Evolutionary conservation across 1,140 invertebrate species (phyloP).

Genomic region (Lasaia peninsularis): DNA sequence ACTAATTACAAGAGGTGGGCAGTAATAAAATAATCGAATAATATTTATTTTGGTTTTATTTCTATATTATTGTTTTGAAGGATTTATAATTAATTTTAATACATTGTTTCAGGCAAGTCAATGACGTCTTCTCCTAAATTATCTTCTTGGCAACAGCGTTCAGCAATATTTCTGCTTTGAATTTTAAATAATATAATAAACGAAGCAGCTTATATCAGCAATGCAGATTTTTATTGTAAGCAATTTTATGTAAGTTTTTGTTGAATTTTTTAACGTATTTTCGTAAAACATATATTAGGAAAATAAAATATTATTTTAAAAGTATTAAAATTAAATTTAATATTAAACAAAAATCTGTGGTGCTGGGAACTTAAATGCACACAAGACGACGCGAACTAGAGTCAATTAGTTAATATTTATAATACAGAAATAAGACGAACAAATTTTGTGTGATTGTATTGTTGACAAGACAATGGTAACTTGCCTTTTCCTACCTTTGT

Average conservation of each 20-base stretch:
- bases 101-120: slow-evolving; percentile 82
- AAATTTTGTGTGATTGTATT: not conserved
- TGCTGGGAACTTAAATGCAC: not conserved
- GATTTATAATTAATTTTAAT: not conserved
- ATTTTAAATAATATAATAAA: not conserved
- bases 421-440: not conserved
- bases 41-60: too few relatives aligned
- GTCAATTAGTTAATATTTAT: not conserved
- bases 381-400: not conserved
- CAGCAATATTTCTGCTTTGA: not conserved
- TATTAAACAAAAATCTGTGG: not conserved
- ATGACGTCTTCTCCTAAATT: slow-evolving; percentile 84
- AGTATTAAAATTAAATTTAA: not conserved
- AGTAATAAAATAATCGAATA: too few relatives aligned
- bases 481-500: not conserved
- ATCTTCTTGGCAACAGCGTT: slow-evolving; percentile 12
- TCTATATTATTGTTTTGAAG: not conserved
- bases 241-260: not conserved
- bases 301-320: not conserved
- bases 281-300: too few relatives aligned
- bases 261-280: not conserved
- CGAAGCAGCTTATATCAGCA: not conserved
- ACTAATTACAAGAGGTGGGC: too few relatives aligned
- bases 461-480: not conserved
- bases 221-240: slow-evolving; percentile 1